Conservation (phyloP, 2,113 vertebrate genomes). For the Lucifuga dentata region DNA sequence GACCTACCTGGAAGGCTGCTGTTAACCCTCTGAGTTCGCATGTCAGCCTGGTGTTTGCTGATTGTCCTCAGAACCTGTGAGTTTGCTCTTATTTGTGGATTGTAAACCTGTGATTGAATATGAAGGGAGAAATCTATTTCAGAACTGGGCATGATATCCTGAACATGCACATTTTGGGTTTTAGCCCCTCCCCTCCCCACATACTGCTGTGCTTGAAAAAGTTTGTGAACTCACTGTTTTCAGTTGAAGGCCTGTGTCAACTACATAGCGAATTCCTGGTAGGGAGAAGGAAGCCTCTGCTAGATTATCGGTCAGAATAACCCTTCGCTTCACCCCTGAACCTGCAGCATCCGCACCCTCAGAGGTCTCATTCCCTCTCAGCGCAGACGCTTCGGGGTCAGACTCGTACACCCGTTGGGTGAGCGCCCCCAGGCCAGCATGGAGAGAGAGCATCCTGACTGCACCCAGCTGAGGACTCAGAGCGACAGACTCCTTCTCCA, state of each 20-base stretch:
- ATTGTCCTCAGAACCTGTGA: slow-evolving; percentile 91
- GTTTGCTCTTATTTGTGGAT: slow-evolving; percentile 91
- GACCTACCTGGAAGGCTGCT: slow-evolving; percentile 82
- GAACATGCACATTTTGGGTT: neutral
- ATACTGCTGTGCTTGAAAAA: no score
- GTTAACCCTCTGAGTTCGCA: slow-evolving; percentile 84
- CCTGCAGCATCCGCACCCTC: slow-evolving; percentile 2
- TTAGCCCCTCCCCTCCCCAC: no score
- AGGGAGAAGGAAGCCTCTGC: slow-evolving; percentile 92
- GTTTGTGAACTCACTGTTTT: slow-evolving; percentile 86
- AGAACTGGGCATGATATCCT: neutral
- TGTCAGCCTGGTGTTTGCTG: slow-evolving; percentile 92
- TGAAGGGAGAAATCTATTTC: neutral
- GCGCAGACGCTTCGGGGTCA: neutral
- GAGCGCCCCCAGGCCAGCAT: slow-evolving; percentile 74
- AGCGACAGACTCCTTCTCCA: slow-evolving; percentile 82
- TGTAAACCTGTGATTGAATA: slow-evolving; percentile 87
- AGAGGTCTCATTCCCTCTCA: slow-evolving; percentile 1
- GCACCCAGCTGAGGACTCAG: slow-evolving; percentile 82
- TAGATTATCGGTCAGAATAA: slow-evolving; percentile 87
- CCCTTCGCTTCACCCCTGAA: slow-evolving; percentile 71
- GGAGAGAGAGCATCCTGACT: slow-evolving; percentile 84
- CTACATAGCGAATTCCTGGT: slow-evolving; percentile 84
- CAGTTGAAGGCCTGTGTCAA: slow-evolving; percentile 92
- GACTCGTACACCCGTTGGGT: slow-evolving; percentile 86